Evolutionary conservation across 2,797 vertebrate genomes (phyloP), one percentile per base, ranked within the genome.

Genomic region (Linurgus olivaceus): DNA sequence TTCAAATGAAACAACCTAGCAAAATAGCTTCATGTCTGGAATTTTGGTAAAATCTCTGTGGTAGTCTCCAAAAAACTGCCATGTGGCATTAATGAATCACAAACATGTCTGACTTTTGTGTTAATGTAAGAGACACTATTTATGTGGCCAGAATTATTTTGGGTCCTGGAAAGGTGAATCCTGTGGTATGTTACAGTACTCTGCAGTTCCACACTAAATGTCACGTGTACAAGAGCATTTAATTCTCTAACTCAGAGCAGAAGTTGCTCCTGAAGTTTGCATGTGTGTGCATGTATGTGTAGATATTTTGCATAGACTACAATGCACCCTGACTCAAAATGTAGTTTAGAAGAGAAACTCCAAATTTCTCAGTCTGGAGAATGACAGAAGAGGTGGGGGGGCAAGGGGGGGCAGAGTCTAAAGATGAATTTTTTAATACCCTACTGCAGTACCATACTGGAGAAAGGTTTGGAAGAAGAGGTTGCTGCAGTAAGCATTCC

Each of bases 11-110:
- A 13, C 28, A 28, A 47, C 21, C 57, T 75, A 89, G 50, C 44
- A 92, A 88, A 93, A 80, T 47, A 94, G 50, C 44, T 68, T 65
- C 25, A 52, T 57, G 67, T 50, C 78, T 96, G 91, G 65, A 65
- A 57, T 77, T 93, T 93, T 74, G 85, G 24, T 92, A 12, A 89
- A 28, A 76, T 65, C 84, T 59, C 57, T 89, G 63, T 44, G 54
- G 47, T 68, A 54, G 55, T 48, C 92, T 35, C 72, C 44, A 77
- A 77, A 75, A 85, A 80, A 31, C n/a, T 89, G 45, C 25, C 26
- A 38, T 13, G 13, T 68, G 88, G 57, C 61, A 66, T 71, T 68
- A 88, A 71, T 75, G 54, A 90, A 74, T 93, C 81, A 94, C 65
- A 90, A 89, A 83, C 37, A 33, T 48, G 38, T 67, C 90, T 91